Evolutionary conservation across 2,113 vertebrate genomes (phyloP).

Genomic region (Pycnonotus jocosus): DNA sequence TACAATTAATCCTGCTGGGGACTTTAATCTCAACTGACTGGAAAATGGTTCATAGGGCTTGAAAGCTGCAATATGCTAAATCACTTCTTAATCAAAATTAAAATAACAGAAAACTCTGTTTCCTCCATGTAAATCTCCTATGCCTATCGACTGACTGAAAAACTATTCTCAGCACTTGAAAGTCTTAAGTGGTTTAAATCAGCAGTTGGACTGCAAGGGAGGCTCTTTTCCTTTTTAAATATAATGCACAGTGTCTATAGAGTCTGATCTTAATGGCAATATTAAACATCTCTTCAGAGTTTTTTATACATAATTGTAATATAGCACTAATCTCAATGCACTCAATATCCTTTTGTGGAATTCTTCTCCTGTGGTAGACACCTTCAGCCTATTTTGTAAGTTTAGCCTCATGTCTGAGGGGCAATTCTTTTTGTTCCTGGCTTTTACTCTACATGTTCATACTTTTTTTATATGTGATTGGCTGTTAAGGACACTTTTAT

Average conservation of each 20-base stretch:
- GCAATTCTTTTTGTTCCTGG: background rate
- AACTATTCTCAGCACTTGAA: background rate
- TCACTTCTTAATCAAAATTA: slow-evolving; percentile 48
- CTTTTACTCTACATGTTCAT: background rate
- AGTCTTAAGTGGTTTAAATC: background rate
- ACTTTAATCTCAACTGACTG: slow-evolving; percentile 39
- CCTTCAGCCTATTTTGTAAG: background rate
- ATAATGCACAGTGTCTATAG: background rate
- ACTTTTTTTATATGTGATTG: background rate
- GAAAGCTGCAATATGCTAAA: slow-evolving; percentile 37
- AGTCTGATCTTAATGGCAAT: background rate
- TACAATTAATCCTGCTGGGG: slow-evolving; percentile 46
- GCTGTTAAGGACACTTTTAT: background rate
- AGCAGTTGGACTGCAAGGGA: background rate
- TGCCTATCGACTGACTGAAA: background rate
- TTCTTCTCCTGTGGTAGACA: background rate
- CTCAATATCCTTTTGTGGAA: background rate
- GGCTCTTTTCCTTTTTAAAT: background rate
- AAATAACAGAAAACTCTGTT: slow-evolving; percentile 32
- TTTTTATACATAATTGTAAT: background rate
- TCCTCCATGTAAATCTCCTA: background rate
- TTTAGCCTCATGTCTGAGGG: background rate
- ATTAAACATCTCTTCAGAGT: background rate
- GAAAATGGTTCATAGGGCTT: slow-evolving; percentile 24
- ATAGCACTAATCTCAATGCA: background rate